Evolutionary conservation across 2,113 vertebrate genomes (phyloP), one percentile per base, ranked within the genome.

Genomic region (Sphaerodactylus townsendi): DNA sequence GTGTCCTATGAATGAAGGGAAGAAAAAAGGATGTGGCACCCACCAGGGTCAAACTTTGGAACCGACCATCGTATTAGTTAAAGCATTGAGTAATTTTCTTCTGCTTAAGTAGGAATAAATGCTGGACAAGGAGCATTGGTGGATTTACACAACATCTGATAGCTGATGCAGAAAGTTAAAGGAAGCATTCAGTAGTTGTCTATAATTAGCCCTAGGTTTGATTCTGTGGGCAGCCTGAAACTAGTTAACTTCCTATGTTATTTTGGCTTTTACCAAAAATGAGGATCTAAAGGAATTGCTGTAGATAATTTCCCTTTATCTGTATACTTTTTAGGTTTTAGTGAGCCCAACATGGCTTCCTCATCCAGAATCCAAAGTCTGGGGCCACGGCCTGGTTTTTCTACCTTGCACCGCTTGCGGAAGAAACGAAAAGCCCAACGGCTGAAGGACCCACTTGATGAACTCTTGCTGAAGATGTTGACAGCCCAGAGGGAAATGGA

Each of bases 401-500:
- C 83, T 11, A 87, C 85, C 35, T 87, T 83, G 65, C 91, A 85
- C 56, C 77, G 62, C 4, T 89, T 96, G 93, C 89, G 93, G 13
- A 91, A 85, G 39, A 92, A 86, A 66, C 87, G 62, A 89, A 96
- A 89, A 75, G 87, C 65, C 44, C 94, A 70, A 76, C 85, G 89
- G 0, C 59, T 88, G 80, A 94, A 90, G 48, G 95, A 94, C 13
- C 90, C 91, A 0, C 87, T 97, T 0, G 93, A 95, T 2, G 96
- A 95, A 11, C 94, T 96, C 4, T 66, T 98, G 85, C 92, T 95
- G 56, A 95, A 95, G 86, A 96, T 97, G 56, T 92, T 97, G 81
- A 89, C 65, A 0, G 96, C 98, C 65, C 96, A 97, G 93, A 93
- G 94, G 75, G 94, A 94, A 3, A 92, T 97, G 21, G 96, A 97